Percentiles rank a stretch among this genome's conserved stretches.
phyloP scores from a whole-genome alignment of 2,888 invertebrate genomes.

The Cerastis rubricosa region DNA sequence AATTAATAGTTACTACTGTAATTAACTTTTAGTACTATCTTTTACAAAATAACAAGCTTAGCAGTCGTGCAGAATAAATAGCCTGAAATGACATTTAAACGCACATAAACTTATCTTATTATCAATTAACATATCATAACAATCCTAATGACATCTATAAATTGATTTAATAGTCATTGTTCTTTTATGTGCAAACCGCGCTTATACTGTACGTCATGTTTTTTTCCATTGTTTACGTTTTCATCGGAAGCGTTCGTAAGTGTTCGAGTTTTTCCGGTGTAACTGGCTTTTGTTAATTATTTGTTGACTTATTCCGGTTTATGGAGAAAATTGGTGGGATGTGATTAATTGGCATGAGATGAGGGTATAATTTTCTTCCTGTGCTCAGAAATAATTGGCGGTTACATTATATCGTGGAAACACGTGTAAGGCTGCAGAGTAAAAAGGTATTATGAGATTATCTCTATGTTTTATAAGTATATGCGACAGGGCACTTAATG shows the following conservation, averaged over 20 bases:
- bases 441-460: conserved; percentile 17
- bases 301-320: conserved; percentile 58
- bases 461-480: conserved; percentile 23
- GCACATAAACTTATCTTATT: conserved; percentile 35
- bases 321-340: conserved; percentile 51
- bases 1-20: background rate
- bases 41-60: conserved; percentile 7
- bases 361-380: conserved; percentile 36
- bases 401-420: conserved; percentile 14
- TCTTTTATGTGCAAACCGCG: conserved; percentile 58
- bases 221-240: conserved; percentile 80
- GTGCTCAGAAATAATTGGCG: conserved; percentile 28
- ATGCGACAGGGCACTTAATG: conserved; percentile 5
- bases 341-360: conserved; percentile 47
- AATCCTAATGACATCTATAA: conserved; percentile 53
- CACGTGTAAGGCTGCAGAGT: conserved; percentile 50
- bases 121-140: conserved; percentile 52
- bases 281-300: conserved; percentile 68
- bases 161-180: conserved; percentile 55
- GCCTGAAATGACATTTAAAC: conserved; percentile 23
- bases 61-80: conserved; percentile 14
- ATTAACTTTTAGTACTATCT: background rate
- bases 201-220: conserved; percentile 57
- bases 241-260: conserved; percentile 79
- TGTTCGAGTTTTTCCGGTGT: conserved; percentile 84